Base-by-base conservation (phyloP, 2,888 invertebrate species). In the Pseudococcus jackbeardsleyi region DNA sequence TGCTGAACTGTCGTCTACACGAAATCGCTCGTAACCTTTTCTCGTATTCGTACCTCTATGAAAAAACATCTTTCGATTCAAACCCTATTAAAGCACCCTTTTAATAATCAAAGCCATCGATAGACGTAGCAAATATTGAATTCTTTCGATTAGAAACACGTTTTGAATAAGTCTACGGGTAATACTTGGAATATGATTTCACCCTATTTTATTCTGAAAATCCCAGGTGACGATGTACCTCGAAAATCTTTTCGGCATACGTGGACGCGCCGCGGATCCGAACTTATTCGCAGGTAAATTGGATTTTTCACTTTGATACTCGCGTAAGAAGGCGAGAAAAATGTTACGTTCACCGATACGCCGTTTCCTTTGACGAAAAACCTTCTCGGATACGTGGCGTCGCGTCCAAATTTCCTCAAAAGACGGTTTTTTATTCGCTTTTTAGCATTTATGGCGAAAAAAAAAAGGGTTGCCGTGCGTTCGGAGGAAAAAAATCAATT, bases 321-420 rank as follows among this genome's bases (percentile, higher is more conserved):
- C 72, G 9, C 12, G 68, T 68, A 68, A 72, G 11, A 39, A 12
- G 72, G 22, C 9, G 22, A 64, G 22, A 64, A 64, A 72, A 72
- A 42, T 9, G 42, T 9, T 42, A 42, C 42, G 42, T 42, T 42
- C 42, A 8, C 6, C 39, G 39, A 33, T 33, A 33, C 33, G 33
- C 33, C 17, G 33, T 72, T 72, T 72, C 33, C 72, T 72, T 72
- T 72, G 72, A 72, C 15, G 33, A 33, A 72, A 33, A 17, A 72
- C 72, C 33, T 17, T 72, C 3, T 6, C 42, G 42, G 17, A 64
- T n/a, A 17, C 64, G 22, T 9, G 15, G 7, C 59, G 59, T 17
- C n/a, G 5, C n/a, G 59, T 59, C 1, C 15, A 59, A 0, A 5
- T 59, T 59, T 12, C 15, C 4, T 59, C 59, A 17, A 59, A 22